Conservation (phyloP, 1,140 invertebrate genomes). For the Caenorhabditis inopinata region DNA sequence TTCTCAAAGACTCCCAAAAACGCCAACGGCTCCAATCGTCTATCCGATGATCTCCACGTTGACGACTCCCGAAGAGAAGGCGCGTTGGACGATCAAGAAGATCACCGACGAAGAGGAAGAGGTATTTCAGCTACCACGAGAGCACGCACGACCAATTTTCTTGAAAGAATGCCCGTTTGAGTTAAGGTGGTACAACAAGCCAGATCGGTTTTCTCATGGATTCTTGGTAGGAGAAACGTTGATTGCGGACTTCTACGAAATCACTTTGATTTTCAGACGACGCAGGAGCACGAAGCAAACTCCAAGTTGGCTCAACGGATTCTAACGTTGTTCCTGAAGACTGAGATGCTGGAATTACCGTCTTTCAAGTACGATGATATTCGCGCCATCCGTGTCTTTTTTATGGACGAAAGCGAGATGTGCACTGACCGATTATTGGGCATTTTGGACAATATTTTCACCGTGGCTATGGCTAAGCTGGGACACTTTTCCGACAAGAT, state of each 20-base stretch:
- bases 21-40: neutral
- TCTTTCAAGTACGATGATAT: neutral
- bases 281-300: neutral
- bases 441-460: neutral
- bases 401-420: conserved; percentile 10
- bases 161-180: neutral
- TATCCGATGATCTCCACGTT: neutral
- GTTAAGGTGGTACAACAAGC: neutral
- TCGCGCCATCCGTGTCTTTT: neutral
- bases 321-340: neutral
- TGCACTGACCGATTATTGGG: neutral
- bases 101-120: neutral
- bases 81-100: neutral
- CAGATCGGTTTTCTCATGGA: neutral
- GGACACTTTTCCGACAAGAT: neutral
- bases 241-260: too few relatives aligned
- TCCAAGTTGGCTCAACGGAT: neutral
- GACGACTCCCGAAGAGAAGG: neutral
- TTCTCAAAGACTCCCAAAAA: neutral
- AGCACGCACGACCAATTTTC: neutral
- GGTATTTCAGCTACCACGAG: neutral
- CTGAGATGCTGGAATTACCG: neutral
- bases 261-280: neutral
- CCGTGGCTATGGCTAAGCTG: neutral
- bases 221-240: too few relatives aligned